A percentile compares a stretch with the other conserved stretches of the same genome.
Evolutionary conservation across 2,797 vertebrate species (phyloP).

Genomic region (Champsocephalus esox): DNA sequence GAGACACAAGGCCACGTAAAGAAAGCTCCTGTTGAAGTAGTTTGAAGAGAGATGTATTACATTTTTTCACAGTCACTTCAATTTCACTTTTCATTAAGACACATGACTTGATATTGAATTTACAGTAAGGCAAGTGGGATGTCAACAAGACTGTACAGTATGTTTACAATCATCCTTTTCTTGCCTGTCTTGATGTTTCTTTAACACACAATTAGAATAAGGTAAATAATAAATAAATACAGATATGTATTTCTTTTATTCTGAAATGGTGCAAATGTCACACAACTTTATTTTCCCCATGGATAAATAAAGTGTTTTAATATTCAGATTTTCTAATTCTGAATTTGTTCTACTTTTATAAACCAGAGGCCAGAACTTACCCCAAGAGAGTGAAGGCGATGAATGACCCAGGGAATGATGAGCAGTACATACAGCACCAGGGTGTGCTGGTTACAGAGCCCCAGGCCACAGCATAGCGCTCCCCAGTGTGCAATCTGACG

Average conservation of each 20-base stretch:
- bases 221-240: too few species aligned
- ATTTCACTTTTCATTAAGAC: neutral
- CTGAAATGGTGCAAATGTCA: too few species aligned
- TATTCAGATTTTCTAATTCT: too few species aligned
- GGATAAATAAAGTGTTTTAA: too few species aligned
- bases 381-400: constrained; percentile 80
- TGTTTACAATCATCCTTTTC: neutral
- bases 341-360: neutral
- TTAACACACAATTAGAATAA: neutral
- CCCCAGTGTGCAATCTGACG: constrained; percentile 89
- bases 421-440: constrained; percentile 89
- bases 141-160: neutral
- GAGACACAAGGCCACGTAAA: constrained; percentile 74
- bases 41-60: constrained; percentile 26
- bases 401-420: constrained; percentile 91
- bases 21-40: constrained; percentile 89
- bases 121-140: neutral
- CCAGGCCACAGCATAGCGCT: constrained; percentile 93
- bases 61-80: neutral
- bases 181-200: neutral
- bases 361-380: constrained; percentile 77
- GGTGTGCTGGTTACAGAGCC: constrained; percentile 97
- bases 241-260: too few species aligned
- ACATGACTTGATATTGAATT: neutral
- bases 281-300: too few species aligned